These are phyloP conservation scores for Microcebus lehilahytsara DNA, from an alignment of 2,113 vertebrate genomes.

Conservation along the genomic window DNA sequence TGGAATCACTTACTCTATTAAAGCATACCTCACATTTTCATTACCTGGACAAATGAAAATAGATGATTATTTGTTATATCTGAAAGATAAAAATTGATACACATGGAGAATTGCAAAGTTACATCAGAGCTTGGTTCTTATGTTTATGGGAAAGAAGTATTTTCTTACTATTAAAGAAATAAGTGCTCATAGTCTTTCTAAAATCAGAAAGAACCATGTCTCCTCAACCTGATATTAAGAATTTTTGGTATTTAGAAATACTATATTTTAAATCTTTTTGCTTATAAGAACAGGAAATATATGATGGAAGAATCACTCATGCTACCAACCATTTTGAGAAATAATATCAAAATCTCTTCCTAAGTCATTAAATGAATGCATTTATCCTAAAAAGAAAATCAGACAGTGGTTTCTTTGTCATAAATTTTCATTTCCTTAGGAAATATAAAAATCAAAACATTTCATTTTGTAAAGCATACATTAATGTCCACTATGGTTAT, in stretches of 20 bases:
- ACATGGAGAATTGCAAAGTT: not conserved
- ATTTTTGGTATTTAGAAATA: not conserved
- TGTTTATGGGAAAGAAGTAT: not conserved
- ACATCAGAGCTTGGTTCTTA: not conserved
- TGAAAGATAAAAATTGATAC: not conserved
- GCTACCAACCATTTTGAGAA: not conserved
- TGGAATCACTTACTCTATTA: not conserved
- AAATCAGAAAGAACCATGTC: not conserved
- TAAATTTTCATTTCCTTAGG: conserved; percentile 56
- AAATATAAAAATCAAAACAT: conserved; percentile 59
- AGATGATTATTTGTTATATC: not conserved
- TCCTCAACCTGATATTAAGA: not conserved
- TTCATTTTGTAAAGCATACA: conserved; percentile 42
- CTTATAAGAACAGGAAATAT: not conserved
- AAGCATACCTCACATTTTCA: not conserved
- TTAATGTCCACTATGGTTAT: conserved; percentile 33
- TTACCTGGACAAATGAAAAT: not conserved
- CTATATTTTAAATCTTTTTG: not conserved
- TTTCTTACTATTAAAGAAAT: not conserved
- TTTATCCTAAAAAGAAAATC: conserved; percentile 36
- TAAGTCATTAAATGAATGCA: conserved; percentile 43
- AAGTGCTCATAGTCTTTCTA: not conserved
- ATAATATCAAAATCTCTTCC: conserved; percentile 13
- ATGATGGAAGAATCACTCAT: not conserved
- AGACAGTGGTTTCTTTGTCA: not conserved